phyloP scores from a whole-genome alignment of 2,113 vertebrate species.

The Canis aureus region DNA sequence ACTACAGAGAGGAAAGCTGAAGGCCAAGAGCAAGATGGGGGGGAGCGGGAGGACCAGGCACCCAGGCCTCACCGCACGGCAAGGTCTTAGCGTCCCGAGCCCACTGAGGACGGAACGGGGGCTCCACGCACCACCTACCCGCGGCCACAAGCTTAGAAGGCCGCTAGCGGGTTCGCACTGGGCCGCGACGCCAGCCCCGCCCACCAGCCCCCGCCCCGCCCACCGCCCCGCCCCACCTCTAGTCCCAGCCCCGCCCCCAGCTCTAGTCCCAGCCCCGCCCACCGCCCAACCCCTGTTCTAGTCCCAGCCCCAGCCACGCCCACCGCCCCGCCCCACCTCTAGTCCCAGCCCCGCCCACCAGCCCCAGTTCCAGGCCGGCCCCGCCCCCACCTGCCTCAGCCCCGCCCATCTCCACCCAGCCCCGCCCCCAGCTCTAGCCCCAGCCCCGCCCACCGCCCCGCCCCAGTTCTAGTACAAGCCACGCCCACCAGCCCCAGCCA shows the following conservation, averaged over 20 bases:
- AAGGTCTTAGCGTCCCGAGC: neutral
- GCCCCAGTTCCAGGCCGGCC: neutral
- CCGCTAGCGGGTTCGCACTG: accelerated
- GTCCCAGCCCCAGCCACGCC: too few species aligned
- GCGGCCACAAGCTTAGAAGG: neutral
- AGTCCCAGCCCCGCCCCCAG: too few species aligned
- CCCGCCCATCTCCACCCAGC: too few species aligned
- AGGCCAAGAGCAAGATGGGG: neutral
- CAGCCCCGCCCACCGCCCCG: neutral
- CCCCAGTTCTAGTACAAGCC: too few species aligned
- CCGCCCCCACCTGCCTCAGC: too few species aligned
- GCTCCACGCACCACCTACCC: neutral
- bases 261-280: neutral
- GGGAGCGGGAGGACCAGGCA: neutral
- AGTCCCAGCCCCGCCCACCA: too few species aligned
- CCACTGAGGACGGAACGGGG: neutral
- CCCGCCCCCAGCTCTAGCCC: neutral
- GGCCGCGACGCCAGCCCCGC: neutral
- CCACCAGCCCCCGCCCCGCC: neutral
- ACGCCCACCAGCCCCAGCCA: too few species aligned
- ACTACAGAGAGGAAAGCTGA: neutral
- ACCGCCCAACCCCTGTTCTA: too few species aligned
- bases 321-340: neutral
- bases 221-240: neutral
- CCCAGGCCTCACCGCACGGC: neutral